Evolutionary conservation across 2,888 invertebrate species (phyloP).

Genomic region (Orchestes rusci): DNA sequence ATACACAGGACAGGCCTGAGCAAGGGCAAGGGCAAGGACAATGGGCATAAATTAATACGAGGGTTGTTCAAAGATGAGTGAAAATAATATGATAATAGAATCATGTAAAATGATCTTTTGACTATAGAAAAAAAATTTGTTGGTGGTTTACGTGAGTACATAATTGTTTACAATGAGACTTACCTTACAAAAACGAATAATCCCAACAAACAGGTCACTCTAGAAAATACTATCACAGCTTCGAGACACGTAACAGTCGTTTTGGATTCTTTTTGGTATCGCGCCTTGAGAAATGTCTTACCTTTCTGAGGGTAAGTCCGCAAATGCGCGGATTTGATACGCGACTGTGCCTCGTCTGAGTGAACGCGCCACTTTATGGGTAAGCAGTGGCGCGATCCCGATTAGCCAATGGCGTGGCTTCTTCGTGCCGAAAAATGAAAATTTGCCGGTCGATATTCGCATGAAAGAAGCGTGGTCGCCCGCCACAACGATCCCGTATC

Average conservation of each 20-base stretch:
- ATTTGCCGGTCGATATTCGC: slow-evolving; percentile 22
- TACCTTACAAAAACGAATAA: neutral
- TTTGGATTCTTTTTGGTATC: too few relatives aligned
- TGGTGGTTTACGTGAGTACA: too few relatives aligned
- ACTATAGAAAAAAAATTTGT: too few relatives aligned
- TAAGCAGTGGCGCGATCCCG: slow-evolving; percentile 21
- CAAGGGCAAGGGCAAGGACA: too few relatives aligned
- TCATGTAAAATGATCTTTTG: too few relatives aligned
- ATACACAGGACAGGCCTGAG: too few relatives aligned
- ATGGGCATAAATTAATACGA: too few relatives aligned
- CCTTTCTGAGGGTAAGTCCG: slow-evolving; percentile 7
- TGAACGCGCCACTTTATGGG: slow-evolving; percentile 24
- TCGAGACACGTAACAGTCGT: slow-evolving; percentile 3
- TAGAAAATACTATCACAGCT: slow-evolving; percentile 14
- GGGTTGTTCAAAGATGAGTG: too few relatives aligned
- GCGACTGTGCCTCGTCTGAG: slow-evolving; percentile 16
- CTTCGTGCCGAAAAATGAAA: slow-evolving; percentile 23
- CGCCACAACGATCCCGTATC: too few relatives aligned
- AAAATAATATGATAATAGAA: too few relatives aligned
- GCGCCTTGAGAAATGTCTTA: too few relatives aligned
- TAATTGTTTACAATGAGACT: too few relatives aligned
- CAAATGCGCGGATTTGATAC: slow-evolving; percentile 5
- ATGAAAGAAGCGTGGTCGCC: slow-evolving; percentile 19
- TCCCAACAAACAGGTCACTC: neutral
- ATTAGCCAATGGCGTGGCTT: slow-evolving; percentile 22